Conservation (phyloP, 2,797 vertebrate genomes). For the Dendrocincla fuliginosa region DNA sequence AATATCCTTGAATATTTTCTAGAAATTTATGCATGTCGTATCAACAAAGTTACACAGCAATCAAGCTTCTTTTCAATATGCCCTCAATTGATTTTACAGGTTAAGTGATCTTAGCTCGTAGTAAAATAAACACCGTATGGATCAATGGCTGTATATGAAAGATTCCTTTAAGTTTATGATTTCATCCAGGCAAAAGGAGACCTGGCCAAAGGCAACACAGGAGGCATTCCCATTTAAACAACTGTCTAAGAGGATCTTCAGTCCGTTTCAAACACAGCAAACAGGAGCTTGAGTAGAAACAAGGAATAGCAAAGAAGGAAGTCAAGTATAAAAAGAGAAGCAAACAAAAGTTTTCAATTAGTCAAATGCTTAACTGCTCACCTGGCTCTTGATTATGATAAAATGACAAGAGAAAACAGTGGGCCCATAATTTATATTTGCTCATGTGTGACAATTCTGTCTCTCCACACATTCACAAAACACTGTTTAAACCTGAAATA, state of each 20-base stretch:
- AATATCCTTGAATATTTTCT: neutral
- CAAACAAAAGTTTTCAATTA: constrained; percentile 38
- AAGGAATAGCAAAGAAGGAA: neutral
- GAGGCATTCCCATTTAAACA: neutral
- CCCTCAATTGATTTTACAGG: neutral
- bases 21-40: neutral
- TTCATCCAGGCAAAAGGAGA: neutral
- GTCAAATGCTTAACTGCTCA: constrained; percentile 1
- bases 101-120: neutral
- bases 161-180: neutral
- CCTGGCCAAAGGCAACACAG: neutral
- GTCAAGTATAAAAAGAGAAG: neutral
- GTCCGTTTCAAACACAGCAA: neutral
- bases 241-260: neutral
- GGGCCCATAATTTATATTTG: neutral
- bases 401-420: constrained; percentile 8
- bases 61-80: neutral
- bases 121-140: neutral
- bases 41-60: neutral
- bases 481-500: neutral
- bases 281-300: neutral
- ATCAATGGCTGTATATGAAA: neutral
- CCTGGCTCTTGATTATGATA: neutral
- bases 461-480: neutral
- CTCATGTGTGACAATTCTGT: neutral